phyloP scores from a whole-genome alignment of 2,113 vertebrate genomes.

The Neomonachus schauinslandi region DNA sequence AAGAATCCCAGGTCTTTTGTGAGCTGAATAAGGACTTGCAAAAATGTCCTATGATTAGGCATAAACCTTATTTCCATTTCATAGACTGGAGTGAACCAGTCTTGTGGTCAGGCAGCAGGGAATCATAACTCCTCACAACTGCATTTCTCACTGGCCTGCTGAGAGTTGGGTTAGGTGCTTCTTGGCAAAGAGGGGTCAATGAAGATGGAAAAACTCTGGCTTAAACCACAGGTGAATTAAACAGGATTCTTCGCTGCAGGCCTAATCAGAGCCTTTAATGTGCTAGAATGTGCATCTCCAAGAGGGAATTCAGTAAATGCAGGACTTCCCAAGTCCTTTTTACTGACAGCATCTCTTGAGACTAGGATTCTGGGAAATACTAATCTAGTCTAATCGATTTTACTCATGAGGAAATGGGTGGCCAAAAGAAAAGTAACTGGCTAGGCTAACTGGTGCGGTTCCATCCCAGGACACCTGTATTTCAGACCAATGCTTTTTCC shows the following conservation, averaged over 20 bases:
- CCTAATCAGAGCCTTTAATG: not conserved
- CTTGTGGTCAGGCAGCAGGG: not conserved
- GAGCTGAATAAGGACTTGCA: not conserved
- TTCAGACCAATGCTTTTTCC: not conserved
- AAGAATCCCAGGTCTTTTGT: not conserved
- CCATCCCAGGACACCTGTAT: not conserved
- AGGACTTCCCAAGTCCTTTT: not conserved
- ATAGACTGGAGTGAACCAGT: not conserved
- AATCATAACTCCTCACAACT: not conserved
- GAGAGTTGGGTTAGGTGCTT: not conserved
- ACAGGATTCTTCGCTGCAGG: not conserved
- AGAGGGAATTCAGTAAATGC: not conserved
- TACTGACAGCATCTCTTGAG: not conserved
- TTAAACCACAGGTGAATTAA: not conserved
- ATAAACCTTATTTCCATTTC: not conserved
- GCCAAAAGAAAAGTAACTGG: not conserved
- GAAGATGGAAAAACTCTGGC: not conserved
- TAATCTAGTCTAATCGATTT: not conserved
- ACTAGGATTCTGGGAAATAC: not conserved
- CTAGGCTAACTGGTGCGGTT: not conserved
- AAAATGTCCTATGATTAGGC: not conserved
- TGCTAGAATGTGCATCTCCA: not conserved
- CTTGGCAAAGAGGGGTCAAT: not conserved
- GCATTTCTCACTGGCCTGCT: not conserved
- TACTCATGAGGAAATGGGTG: not conserved